Percentiles rank a stretch among this genome's conserved stretches.
These are phyloP conservation scores for Maconellicoccus hirsutus DNA, from an alignment of 1,140 invertebrate species.

Conservation along the genomic window DNA sequence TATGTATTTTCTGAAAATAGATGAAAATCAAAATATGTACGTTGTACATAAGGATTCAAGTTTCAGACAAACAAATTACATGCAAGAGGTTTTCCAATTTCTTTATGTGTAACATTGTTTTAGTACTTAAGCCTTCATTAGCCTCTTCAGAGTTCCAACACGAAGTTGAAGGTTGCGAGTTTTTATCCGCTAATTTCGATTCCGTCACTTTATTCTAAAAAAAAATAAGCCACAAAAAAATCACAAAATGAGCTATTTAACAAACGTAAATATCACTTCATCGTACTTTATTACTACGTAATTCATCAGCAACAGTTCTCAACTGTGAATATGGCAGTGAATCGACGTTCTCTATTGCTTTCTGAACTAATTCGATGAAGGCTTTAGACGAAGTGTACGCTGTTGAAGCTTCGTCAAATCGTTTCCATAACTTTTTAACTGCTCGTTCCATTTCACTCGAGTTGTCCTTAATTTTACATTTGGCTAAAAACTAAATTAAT, in stretches of 20 bases:
- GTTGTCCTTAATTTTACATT: neutral
- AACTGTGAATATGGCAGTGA: neutral
- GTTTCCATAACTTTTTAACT: neutral
- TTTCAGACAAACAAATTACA: neutral
- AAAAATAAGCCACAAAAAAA: neutral
- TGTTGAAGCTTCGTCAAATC: neutral
- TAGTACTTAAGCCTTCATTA: neutral
- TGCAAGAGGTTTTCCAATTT: neutral
- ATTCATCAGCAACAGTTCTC: neutral
- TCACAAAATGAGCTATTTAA: no score
- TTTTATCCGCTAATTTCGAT: neutral
- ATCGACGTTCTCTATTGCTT: neutral
- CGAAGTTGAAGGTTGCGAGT: neutral
- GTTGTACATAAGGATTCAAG: no score
- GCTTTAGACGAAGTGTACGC: neutral
- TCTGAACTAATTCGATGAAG: neutral
- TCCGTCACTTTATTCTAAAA: neutral
- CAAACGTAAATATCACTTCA: neutral
- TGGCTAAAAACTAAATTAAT: neutral
- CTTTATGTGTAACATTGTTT: neutral
- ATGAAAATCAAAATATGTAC: neutral
- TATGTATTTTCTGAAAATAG: conserved; percentile 1
- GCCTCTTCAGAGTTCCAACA: neutral
- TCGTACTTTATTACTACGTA: neutral
- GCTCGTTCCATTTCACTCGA: neutral